Conservation (phyloP, 1,140 invertebrate genomes). For the Sitobion miscanthi region DNA sequence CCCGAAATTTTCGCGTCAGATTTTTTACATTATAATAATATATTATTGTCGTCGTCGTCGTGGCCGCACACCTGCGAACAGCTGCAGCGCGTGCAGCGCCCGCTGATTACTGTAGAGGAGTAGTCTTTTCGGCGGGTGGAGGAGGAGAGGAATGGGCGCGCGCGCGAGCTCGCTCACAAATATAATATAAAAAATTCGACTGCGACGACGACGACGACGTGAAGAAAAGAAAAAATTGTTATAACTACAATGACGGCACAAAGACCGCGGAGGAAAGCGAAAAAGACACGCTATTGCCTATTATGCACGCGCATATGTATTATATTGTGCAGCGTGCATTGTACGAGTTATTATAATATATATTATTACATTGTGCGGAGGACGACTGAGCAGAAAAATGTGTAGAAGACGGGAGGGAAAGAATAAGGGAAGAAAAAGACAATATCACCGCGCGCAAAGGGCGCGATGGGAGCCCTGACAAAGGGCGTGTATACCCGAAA, state of each 20-base stretch:
- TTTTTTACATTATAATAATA: conserved; percentile 2
- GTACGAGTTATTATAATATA: neutral
- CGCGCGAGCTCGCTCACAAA: neutral
- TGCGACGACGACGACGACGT: neutral
- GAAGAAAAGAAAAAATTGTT: neutral
- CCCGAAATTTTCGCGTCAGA: conserved; percentile 25
- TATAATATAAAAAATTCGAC: neutral
- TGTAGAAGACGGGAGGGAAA: neutral
- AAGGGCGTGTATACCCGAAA: neutral
- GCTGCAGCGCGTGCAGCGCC: conserved; percentile 5
- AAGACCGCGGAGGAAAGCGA: neutral
- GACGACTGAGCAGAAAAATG: neutral
- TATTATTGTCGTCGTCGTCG: neutral
- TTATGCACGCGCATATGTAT: neutral
- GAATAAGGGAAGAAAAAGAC: conserved; percentile 1
- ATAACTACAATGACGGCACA: neutral
- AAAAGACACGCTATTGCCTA: neutral
- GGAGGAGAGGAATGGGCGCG: neutral
- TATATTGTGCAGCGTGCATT: neutral
- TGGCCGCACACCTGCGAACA: neutral
- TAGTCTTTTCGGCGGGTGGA: neutral
- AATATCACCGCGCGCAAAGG: neutral
- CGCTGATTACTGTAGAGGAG: neutral
- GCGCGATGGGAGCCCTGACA: neutral
- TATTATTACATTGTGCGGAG: neutral